Evolutionary conservation across 2,888 invertebrate species (phyloP).

Genomic region (Bombylius major): DNA sequence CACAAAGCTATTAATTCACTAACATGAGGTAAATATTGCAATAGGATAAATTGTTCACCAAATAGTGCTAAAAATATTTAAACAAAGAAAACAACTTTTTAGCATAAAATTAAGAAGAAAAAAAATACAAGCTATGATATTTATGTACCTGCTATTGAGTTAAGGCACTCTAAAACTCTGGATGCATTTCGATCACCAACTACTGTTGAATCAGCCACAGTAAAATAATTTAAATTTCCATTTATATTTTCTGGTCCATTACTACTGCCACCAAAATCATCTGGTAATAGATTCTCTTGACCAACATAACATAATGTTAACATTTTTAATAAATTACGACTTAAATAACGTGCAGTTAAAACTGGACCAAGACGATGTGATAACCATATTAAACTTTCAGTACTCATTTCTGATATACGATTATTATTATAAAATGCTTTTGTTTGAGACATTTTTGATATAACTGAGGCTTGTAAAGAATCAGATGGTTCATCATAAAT

Average conservation of each 20-base stretch:
- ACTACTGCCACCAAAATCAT: constrained; percentile 34
- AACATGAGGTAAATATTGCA: constrained; percentile 84
- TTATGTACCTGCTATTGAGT: constrained; percentile 63
- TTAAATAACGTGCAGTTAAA: constrained; percentile 78
- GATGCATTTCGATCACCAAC: constrained; percentile 69
- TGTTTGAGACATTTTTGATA: constrained; percentile 25
- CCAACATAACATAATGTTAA: constrained; percentile 86
- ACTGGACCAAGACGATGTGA: constrained; percentile 90
- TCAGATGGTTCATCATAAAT: constrained; percentile 20
- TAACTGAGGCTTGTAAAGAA: constrained; percentile 31
- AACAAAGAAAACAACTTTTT: not conserved
- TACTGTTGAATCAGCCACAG: constrained; percentile 51
- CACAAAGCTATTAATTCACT: constrained; percentile 72
- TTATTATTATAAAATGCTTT: constrained; percentile 24
- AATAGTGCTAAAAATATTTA: constrained; percentile 54
- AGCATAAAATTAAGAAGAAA: constrained; percentile 1
- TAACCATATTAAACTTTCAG: constrained; percentile 81
- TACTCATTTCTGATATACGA: constrained; percentile 75
- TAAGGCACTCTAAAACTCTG: constrained; percentile 82
- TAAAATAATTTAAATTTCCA: constrained; percentile 47
- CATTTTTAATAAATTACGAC: constrained; percentile 86
- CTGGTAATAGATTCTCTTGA: constrained; percentile 54
- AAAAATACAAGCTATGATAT: too few relatives aligned
- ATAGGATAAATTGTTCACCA: constrained; percentile 74
- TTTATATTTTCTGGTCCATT: constrained; percentile 11